Conservation (phyloP, 2,113 vertebrate genomes). For the Alethe diademata region DNA sequence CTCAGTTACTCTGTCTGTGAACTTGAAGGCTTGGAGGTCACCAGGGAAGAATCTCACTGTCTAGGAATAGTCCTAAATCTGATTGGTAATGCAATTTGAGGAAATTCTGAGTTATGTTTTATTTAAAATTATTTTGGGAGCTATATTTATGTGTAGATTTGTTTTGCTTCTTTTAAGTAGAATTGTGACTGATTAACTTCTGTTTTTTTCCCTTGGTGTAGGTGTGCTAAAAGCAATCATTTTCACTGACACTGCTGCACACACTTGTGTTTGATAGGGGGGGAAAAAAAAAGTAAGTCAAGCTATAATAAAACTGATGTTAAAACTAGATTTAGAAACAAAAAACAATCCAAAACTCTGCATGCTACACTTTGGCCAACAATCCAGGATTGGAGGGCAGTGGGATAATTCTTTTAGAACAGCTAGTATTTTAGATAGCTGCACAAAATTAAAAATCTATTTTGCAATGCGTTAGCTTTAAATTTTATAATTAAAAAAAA, state of each 20-base stretch:
- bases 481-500: background rate
- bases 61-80: background rate
- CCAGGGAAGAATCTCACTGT: background rate
- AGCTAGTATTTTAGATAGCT: background rate
- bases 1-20: background rate
- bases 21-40: background rate
- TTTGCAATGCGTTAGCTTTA: background rate
- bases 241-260: background rate
- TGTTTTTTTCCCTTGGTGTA: background rate
- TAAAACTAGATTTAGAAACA: background rate
- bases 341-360: background rate
- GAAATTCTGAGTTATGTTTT: background rate
- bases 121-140: background rate
- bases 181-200: background rate
- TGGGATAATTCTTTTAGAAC: background rate
- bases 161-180: background rate
- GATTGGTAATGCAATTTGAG: background rate
- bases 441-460: background rate
- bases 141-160: background rate
- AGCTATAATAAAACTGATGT: background rate
- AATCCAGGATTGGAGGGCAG: background rate
- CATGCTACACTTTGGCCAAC: background rate
- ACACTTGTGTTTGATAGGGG: background rate
- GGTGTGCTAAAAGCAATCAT: background rate
- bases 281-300: background rate